phyloP scores from a whole-genome alignment of 2,113 vertebrate genomes.

The Columba janthina region DNA sequence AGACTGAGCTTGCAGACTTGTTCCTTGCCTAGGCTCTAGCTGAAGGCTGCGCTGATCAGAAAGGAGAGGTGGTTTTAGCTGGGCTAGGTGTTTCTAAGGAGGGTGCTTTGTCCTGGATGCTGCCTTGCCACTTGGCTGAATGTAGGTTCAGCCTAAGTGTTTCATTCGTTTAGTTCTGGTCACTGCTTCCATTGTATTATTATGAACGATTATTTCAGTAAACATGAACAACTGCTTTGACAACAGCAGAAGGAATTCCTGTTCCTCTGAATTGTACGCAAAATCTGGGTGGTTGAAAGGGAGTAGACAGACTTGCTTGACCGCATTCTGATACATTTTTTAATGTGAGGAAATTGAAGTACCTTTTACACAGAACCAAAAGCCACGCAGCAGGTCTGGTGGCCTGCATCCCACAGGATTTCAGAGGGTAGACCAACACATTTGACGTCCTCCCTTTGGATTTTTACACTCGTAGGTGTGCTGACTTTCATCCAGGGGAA shows the following conservation, averaged over 20 bases:
- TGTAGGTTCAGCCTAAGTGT: background rate
- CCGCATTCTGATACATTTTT: background rate
- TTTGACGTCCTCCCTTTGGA: background rate
- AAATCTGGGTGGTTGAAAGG: background rate
- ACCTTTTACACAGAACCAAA: background rate
- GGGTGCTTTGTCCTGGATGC: background rate
- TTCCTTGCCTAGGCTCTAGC: accelerated
- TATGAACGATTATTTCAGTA: background rate
- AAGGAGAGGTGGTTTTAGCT: too few species aligned
- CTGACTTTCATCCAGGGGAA: background rate
- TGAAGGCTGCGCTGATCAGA: accelerated
- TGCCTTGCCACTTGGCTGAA: background rate
- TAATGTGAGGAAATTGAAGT: background rate
- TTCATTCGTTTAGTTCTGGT: background rate
- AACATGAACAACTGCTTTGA: background rate
- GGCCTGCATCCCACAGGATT: background rate
- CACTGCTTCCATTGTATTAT: background rate
- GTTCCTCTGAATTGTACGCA: background rate
- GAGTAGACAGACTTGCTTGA: background rate
- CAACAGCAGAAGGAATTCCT: background rate
- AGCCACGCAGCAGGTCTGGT: background rate
- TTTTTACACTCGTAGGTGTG: background rate
- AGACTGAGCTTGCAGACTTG: background rate
- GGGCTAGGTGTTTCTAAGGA: background rate
- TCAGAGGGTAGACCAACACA: background rate